A percentile compares a stretch with the other conserved stretches of the same genome.
Conservation (phyloP, 1,140 invertebrate genomes). For the Halyomorpha halys region DNA sequence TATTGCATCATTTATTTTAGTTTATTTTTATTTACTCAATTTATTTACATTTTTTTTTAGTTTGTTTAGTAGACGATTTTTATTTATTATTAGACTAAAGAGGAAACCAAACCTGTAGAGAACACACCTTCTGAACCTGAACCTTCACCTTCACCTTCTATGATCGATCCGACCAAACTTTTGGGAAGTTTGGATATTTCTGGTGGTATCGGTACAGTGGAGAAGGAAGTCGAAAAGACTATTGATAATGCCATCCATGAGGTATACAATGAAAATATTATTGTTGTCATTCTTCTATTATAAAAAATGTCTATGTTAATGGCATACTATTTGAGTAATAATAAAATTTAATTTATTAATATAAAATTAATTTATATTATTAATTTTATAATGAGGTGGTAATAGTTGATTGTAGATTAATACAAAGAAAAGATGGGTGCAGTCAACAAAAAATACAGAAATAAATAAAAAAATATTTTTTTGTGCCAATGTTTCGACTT, state of each 20-base stretch:
- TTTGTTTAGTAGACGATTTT: constrained; percentile 6
- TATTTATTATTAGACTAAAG: constrained; percentile 14
- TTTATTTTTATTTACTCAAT: background rate
- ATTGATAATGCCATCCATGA: constrained; percentile 28
- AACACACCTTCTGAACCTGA: background rate
- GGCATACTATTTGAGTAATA: no score
- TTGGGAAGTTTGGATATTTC: constrained; percentile 18
- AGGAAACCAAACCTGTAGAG: constrained; percentile 5
- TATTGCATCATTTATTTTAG: no score
- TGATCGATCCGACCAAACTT: constrained; percentile 20
- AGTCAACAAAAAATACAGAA: no score
- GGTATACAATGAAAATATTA: constrained; percentile 23
- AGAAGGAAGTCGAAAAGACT: constrained; percentile 30
- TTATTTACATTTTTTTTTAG: background rate
- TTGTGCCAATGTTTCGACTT: no score
- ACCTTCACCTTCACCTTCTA: background rate
- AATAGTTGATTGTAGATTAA: no score
- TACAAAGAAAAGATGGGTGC: no score
- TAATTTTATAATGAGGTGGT: no score
- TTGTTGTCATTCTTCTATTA: no score
- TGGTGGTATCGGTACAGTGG: constrained; percentile 24
- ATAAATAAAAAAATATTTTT: no score
- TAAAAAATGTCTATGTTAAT: no score
- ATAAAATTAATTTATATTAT: no score
- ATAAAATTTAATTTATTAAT: no score